These are phyloP conservation scores for Muntiacus muntjak DNA, from an alignment of 2,113 vertebrate genomes.

Conservation along the genomic window DNA sequence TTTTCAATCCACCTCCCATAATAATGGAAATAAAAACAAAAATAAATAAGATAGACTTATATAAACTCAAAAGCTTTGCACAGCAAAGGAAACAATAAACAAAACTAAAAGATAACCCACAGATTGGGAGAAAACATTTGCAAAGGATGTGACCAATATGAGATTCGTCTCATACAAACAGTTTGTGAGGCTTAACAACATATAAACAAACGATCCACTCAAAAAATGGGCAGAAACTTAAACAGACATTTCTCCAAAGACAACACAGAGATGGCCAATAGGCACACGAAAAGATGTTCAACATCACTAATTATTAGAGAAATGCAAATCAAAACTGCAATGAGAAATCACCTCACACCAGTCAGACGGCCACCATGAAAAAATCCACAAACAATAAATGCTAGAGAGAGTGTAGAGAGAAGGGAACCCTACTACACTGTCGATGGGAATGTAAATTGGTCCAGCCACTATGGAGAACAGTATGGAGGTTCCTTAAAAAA, in stretches of 20 bases:
- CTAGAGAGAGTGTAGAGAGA: not conserved
- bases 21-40: not conserved
- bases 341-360: not conserved
- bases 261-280: not conserved
- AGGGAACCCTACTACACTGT: not conserved
- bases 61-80: not conserved
- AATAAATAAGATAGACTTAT: not conserved
- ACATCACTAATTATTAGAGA: not conserved
- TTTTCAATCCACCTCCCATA: not conserved
- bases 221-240: not conserved
- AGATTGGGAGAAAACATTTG: not conserved
- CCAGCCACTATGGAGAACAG: not conserved
- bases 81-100: not conserved
- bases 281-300: not conserved
- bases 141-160: not conserved
- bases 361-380: not conserved
- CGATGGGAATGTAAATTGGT: not conserved
- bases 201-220: not conserved
- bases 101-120: not conserved
- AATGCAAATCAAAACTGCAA: not conserved
- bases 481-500: not conserved
- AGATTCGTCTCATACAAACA: not conserved
- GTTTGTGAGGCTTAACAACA: not conserved
- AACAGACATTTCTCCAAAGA: not conserved
- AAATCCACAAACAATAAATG: not conserved